phyloP scores from a whole-genome alignment of 1,140 invertebrate genomes.

The Leptinotarsa lineolata region DNA sequence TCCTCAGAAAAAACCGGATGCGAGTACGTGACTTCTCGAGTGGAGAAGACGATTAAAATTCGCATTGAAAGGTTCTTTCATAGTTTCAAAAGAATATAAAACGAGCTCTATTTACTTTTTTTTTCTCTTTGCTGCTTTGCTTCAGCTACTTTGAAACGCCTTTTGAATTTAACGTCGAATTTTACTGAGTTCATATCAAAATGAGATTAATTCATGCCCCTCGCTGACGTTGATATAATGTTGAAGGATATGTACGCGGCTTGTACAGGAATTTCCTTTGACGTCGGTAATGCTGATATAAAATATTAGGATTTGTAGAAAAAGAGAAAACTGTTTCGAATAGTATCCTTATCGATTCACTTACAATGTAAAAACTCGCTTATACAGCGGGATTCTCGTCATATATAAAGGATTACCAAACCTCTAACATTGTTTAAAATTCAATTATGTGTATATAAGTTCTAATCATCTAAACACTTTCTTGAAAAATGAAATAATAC shows the following conservation, averaged over 20 bases:
- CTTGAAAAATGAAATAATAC: no score
- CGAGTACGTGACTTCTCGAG: not conserved
- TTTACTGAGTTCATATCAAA: not conserved
- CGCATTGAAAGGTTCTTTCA: not conserved
- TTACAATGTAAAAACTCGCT: no score
- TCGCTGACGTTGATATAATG: conserved; percentile 1
- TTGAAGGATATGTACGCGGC: not conserved
- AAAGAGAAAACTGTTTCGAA: no score
- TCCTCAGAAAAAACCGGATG: not conserved
- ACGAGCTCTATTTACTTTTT: not conserved
- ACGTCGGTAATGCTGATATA: no score
- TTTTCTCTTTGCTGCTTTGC: not conserved
- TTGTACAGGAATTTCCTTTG: no score
- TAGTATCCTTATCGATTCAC: no score
- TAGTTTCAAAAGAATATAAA: conserved; percentile 4
- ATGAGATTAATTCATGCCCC: not conserved
- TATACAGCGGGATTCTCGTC: no score
- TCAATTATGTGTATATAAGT: no score
- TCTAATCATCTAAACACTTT: no score
- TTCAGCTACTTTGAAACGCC: conserved; percentile 5
- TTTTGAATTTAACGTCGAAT: not conserved
- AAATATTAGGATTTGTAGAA: no score
- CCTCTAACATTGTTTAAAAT: no score
- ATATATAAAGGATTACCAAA: no score
- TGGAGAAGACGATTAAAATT: conserved; percentile 1